These are phyloP conservation scores for Nymphicus hollandicus DNA, from an alignment of 2,113 vertebrate genomes.

Conservation along the genomic window DNA sequence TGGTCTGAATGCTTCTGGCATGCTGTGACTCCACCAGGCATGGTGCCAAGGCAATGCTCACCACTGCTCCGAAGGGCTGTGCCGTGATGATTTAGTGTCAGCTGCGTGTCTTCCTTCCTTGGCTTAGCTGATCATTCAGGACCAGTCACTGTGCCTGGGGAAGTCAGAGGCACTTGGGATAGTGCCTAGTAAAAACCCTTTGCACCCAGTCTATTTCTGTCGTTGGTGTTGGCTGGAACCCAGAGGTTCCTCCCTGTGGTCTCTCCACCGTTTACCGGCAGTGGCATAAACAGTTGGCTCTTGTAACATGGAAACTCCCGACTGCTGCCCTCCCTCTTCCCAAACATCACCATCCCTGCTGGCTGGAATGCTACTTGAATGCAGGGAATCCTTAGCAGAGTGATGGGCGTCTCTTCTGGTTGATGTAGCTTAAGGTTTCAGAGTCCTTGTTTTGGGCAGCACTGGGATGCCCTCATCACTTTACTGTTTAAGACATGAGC, in stretches of 20 bases:
- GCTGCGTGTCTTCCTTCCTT: not conserved
- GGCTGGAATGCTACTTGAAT: not conserved
- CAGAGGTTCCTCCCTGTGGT: not conserved
- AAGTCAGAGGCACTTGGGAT: not conserved
- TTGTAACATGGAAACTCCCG: not conserved
- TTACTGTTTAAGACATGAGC: fast-evolving
- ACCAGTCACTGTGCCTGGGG: not conserved
- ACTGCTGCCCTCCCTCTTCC: not conserved
- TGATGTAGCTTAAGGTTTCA: not conserved
- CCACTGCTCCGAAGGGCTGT: not conserved
- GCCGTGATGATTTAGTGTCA: not conserved
- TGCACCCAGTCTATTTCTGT: not conserved
- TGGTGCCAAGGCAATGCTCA: not conserved
- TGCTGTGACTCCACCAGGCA: not conserved
- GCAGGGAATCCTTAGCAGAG: not conserved
- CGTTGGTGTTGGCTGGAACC: not conserved
- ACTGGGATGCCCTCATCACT: not conserved
- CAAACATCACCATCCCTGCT: fast-evolving
- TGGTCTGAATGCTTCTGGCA: not conserved
- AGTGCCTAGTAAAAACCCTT: not conserved
- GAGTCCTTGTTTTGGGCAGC: not conserved
- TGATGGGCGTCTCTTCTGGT: not conserved
- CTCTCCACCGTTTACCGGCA: fast-evolving
- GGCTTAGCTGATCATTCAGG: not conserved
- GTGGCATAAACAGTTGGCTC: not conserved